Base-by-base conservation (phyloP, 2,113 vertebrate genomes). In the Phyllostomus hastatus region DNA sequence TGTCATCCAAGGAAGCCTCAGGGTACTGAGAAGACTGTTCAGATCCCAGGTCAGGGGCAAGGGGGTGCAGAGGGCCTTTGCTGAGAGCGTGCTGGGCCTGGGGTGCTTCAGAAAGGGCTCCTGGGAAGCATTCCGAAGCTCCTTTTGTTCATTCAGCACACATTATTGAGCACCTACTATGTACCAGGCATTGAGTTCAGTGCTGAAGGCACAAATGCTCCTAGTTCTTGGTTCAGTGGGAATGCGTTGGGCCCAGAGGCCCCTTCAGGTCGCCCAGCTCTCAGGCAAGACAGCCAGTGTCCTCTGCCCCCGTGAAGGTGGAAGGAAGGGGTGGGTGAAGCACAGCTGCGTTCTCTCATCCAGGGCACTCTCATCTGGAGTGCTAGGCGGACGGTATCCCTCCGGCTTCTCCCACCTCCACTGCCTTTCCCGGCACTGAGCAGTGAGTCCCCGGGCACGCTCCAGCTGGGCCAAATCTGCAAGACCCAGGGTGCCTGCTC, bases 381-480 rank as follows among this genome's bases (percentile, higher is more conserved):
- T 22, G 22, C 5, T 3, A 1, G 38, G 46, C 54, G n/a, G 26
- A 67, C 0, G 0, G 15, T 6, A 7, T 10, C 14, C 66, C 59
- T 57, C 64, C 80, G 26, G 64, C 59, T 31, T 38, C 33, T 22
- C 19, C 66, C 26, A 52, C 81, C n/a, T 46, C 72, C 20, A 7
- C 43, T 17, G 22, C 33, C 73, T 12, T 33, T 19, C 69, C 41
- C 15, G 43, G 31, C 3, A 33, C 70, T 54, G 15, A 86, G 38
- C 66, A 61, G 52, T 78, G 14, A 59, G 57, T 57, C 88, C 85
- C 85, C 5, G 1, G 33, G 54, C 5, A 20, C 10, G 7, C 10
- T n/a, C 20, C 7, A 67, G 7, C 17, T 79, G 80, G 24, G 19
- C 57, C 1, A 9, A 66, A 52, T 64, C 64, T 5, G 59, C 35